These are phyloP conservation scores for Luidia sarsii DNA, from an alignment of 53 echinoderm and acorn worm species.

Conservation along the genomic window DNA sequence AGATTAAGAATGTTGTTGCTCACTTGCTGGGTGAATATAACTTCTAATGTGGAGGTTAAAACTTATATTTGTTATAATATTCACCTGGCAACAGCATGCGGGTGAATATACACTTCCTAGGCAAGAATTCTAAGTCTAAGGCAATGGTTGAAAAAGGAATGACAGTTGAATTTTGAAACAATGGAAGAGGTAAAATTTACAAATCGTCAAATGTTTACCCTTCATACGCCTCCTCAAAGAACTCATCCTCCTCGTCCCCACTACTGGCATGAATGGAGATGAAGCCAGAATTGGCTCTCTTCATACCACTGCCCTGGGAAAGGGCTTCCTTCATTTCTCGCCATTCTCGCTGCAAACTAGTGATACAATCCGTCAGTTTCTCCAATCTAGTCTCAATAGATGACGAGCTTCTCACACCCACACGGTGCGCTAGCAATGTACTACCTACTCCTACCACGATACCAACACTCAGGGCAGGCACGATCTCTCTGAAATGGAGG, in stretches of 20 bases:
- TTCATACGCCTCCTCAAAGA: constrained; percentile 72
- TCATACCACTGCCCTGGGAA: neutral
- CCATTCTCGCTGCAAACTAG: constrained; percentile 52
- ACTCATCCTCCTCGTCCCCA: constrained; percentile 67
- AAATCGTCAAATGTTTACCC: too few relatives aligned
- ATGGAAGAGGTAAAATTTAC: too few relatives aligned
- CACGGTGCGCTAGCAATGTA: constrained; percentile 43
- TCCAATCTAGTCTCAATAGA: constrained; percentile 7
- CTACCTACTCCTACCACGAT: constrained; percentile 54
- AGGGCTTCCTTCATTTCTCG: constrained; percentile 35
- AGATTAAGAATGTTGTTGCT: too few relatives aligned
- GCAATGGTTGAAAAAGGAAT: too few relatives aligned
- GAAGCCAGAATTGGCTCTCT: constrained; percentile 41
- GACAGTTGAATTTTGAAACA: too few relatives aligned
- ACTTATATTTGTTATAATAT: neutral
- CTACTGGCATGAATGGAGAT: constrained; percentile 66
- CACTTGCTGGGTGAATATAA: too few relatives aligned
- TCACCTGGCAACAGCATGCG: neutral
- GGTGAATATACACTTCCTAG: too few relatives aligned
- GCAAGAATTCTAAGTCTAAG: too few relatives aligned
- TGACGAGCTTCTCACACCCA: neutral
- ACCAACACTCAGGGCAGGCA: constrained; percentile 62
- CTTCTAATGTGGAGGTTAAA: too few relatives aligned
- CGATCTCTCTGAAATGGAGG: constrained; percentile 46
- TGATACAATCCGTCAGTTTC: constrained; percentile 45